Percentiles rank a stretch among this genome's conserved stretches.
phyloP scores from a whole-genome alignment of 2,113 vertebrate species.

The Chunga burmeisteri region DNA sequence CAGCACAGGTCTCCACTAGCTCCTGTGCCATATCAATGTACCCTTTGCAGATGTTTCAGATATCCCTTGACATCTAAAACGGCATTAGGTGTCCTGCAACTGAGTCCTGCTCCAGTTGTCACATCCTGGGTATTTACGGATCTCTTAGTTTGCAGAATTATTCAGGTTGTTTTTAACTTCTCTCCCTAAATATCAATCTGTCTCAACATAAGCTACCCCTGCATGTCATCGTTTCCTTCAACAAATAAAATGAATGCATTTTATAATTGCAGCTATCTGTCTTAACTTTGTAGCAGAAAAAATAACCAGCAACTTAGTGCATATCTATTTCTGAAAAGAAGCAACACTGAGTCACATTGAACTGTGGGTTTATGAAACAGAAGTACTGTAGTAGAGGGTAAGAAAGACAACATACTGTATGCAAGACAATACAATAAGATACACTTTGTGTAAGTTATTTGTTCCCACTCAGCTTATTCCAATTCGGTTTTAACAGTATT shows the following conservation, averaged over 20 bases:
- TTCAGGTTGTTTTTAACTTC: neutral
- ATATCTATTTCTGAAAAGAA: neutral
- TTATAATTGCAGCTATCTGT: neutral
- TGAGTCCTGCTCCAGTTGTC: neutral
- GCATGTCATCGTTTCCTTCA: neutral
- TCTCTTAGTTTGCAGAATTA: neutral
- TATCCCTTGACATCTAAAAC: neutral
- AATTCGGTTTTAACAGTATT: neutral
- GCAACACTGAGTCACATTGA: neutral
- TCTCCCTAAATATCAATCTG: neutral
- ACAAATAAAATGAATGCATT: neutral
- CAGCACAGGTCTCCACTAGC: neutral
- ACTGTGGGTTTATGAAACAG: neutral
- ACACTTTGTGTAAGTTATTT: neutral
- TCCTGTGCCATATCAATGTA: neutral
- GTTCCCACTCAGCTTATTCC: neutral
- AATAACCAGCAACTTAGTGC: neutral
- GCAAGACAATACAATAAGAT: neutral
- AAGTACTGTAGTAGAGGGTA: neutral
- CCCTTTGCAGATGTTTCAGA: neutral
- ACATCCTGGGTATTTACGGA: neutral
- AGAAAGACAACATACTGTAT: neutral
- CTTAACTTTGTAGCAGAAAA: neutral
- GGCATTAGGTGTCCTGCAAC: neutral
- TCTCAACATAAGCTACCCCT: neutral